Conservation (phyloP, 2,113 vertebrate species). For the Myocastor coypus region DNA sequence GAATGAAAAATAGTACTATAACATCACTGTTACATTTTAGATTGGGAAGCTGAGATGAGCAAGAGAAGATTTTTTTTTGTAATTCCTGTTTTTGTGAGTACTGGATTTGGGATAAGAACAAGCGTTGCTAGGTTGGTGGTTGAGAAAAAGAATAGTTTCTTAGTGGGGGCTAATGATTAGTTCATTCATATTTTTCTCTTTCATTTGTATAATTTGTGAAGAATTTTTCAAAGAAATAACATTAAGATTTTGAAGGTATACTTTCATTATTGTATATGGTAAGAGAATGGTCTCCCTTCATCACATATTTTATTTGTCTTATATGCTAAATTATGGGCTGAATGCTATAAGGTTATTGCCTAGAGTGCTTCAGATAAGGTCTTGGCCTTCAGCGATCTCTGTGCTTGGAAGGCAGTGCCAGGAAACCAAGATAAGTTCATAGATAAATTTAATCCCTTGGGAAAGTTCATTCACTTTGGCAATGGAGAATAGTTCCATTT, state of each 20-base stretch:
- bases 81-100: slow-evolving; percentile 16
- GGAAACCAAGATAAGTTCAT: neutral
- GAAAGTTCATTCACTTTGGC: slow-evolving; percentile 36
- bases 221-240: slow-evolving; percentile 47
- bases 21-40: neutral
- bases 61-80: neutral
- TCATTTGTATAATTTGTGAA: slow-evolving; percentile 11
- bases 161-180: slow-evolving; percentile 23
- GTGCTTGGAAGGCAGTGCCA: neutral
- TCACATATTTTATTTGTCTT: neutral
- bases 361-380: neutral
- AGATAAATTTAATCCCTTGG: neutral
- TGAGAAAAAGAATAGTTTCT: slow-evolving; percentile 7
- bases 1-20: neutral
- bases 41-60: neutral
- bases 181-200: slow-evolving; percentile 44
- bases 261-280: neutral
- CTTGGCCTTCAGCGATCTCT: slow-evolving; percentile 33
- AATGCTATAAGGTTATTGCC: neutral
- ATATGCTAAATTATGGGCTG: neutral
- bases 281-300: neutral
- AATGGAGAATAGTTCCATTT: neutral
- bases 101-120: slow-evolving; percentile 15
- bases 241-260: slow-evolving; percentile 8
- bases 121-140: slow-evolving; percentile 7